phyloP scores from a whole-genome alignment of 2,888 invertebrate genomes.

The Tipula vernalis region DNA sequence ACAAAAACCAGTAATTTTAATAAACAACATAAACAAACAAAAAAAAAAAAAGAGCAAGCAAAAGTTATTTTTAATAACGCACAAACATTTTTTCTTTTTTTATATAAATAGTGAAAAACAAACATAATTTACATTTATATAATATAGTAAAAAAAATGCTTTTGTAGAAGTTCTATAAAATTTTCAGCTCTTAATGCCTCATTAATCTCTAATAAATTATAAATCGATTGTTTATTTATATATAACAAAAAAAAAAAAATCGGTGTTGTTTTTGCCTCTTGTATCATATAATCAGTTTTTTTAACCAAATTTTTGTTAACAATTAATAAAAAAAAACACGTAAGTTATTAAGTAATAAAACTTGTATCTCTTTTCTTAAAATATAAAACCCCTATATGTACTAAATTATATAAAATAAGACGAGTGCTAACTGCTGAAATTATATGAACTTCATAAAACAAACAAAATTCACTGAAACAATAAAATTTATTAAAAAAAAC shows the following conservation, averaged over 20 bases:
- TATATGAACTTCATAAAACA: neutral
- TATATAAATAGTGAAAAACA: neutral
- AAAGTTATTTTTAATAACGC: neutral
- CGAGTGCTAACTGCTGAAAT: neutral
- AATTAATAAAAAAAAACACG: neutral
- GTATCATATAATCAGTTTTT: neutral
- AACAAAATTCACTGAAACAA: neutral
- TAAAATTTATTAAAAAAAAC: neutral
- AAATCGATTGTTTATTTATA: neutral
- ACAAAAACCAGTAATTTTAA: neutral
- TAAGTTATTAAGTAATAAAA: neutral
- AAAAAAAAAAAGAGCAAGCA: neutral
- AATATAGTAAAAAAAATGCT: neutral
- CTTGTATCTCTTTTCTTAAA: neutral
- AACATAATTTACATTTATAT: neutral
- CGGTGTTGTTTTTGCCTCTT: neutral
- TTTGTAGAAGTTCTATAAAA: neutral
- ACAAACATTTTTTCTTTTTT: neutral
- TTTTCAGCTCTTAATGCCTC: neutral
- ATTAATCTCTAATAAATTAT: neutral
- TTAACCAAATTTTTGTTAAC: neutral
- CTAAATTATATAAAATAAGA: neutral
- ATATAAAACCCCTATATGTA: neutral
- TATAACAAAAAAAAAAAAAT: neutral
- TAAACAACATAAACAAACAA: neutral